Conservation (phyloP, 2,797 vertebrate genomes). For the Taeniopygia guttata region DNA sequence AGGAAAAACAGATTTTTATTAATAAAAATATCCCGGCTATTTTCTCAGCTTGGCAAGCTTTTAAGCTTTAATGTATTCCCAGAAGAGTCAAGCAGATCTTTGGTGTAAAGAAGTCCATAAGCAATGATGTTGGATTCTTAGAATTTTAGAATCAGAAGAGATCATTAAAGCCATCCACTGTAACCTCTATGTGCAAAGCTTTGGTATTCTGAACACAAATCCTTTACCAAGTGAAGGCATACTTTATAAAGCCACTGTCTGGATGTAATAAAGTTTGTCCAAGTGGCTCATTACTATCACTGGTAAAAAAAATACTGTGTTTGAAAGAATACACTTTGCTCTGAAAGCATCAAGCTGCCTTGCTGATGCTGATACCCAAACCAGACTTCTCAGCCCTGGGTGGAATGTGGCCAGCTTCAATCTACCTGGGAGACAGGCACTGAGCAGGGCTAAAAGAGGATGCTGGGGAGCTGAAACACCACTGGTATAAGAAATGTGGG, state of each 20-base stretch:
- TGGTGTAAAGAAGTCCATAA: neutral
- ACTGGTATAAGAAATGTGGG: neutral
- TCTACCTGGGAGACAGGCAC: too few species aligned
- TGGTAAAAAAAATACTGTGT: neutral
- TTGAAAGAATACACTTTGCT: neutral
- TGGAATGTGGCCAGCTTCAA: neutral
- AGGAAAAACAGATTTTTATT: neutral
- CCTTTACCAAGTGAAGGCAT: neutral
- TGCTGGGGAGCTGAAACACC: neutral
- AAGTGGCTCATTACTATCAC: neutral
- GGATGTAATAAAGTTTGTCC: neutral
- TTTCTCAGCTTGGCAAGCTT: neutral
- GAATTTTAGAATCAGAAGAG: neutral
- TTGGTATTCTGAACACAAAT: neutral
- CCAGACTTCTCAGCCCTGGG: neutral
- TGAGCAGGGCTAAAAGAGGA: neutral
- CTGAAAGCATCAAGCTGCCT: neutral
- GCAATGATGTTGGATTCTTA: neutral
- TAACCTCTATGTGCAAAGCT: neutral
- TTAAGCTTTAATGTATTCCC: neutral
- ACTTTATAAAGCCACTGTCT: neutral
- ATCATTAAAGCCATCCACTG: neutral
- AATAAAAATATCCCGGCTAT: neutral
- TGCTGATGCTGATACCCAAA: neutral
- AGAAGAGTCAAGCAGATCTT: neutral